Conservation (phyloP, 2,113 vertebrate species). For the Eolophus roseicapilla region DNA sequence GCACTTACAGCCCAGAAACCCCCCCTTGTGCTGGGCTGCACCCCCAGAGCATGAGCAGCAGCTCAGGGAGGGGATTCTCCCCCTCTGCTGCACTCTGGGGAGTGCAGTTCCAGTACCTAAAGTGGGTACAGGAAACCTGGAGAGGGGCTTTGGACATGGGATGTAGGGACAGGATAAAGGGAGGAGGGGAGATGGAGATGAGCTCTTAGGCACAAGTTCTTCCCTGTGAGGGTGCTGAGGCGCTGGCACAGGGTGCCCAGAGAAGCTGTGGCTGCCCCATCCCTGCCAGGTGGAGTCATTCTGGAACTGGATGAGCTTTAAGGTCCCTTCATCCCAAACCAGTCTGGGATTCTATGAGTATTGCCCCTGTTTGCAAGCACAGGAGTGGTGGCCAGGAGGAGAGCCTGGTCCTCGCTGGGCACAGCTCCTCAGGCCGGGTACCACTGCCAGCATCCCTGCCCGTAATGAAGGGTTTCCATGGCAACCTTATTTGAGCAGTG, state of each 20-base stretch:
- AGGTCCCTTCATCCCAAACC: not conserved
- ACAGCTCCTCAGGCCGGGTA: not conserved
- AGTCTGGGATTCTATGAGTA: not conserved
- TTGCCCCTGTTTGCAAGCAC: not conserved
- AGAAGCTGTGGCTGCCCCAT: not conserved
- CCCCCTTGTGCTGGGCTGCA: not conserved
- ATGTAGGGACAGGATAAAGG: not conserved
- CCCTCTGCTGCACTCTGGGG: not conserved
- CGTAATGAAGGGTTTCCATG: constrained; percentile 74
- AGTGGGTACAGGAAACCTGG: not conserved
- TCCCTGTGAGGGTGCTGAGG: not conserved
- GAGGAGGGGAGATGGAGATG: too few relatives aligned
- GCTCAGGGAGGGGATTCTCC: not conserved
- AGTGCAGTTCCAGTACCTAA: not conserved
- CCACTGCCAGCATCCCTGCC: constrained; percentile 28
- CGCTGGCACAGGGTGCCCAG: not conserved
- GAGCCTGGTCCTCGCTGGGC: not conserved
- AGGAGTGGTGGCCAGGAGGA: not conserved
- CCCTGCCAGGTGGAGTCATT: not conserved
- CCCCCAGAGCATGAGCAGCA: not conserved
- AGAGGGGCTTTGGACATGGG: not conserved
- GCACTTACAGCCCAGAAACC: not conserved
- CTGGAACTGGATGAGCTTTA: not conserved
- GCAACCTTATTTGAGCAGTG: constrained; percentile 64
- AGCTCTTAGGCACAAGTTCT: not conserved